Percentiles rank a stretch among this genome's conserved stretches.
These are phyloP conservation scores for Nephila pilipes DNA, from an alignment of 1,140 invertebrate genomes.

Conservation along the genomic window DNA sequence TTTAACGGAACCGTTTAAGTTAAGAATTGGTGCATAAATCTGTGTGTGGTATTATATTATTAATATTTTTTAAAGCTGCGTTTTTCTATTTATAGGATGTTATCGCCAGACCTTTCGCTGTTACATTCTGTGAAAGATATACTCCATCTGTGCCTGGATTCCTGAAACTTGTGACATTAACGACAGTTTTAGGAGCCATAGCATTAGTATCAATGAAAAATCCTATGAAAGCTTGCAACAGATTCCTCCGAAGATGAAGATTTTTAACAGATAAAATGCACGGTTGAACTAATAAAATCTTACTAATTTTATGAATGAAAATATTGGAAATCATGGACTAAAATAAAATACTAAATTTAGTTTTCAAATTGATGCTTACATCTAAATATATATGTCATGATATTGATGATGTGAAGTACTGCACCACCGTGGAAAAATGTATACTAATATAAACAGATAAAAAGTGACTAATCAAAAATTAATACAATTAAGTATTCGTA, in stretches of 20 bases:
- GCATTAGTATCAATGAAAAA: slow-evolving; percentile 33
- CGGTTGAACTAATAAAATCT: neutral
- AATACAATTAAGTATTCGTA: no score
- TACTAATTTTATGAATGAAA: neutral
- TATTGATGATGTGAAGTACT: no score
- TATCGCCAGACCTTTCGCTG: slow-evolving; percentile 15
- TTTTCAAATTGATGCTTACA: no score
- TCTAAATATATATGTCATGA: no score
- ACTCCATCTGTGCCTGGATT: slow-evolving; percentile 67
- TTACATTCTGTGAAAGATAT: slow-evolving; percentile 44
- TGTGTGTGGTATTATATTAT: no score
- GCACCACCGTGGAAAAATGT: no score
- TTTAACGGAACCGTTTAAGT: no score
- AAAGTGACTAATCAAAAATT: no score
- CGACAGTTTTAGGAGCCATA: neutral
- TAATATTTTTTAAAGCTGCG: neutral
- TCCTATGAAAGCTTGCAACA: neutral
- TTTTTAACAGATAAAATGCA: neutral
- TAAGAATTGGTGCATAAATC: no score
- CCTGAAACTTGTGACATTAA: slow-evolving; percentile 15
- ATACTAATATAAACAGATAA: no score
- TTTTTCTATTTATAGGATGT: slow-evolving; percentile 63
- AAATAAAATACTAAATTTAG: neutral
- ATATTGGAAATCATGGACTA: neutral
- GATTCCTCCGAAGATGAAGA: neutral